phyloP scores from a whole-genome alignment of 2,888 invertebrate genomes.

The Biston betularia region DNA sequence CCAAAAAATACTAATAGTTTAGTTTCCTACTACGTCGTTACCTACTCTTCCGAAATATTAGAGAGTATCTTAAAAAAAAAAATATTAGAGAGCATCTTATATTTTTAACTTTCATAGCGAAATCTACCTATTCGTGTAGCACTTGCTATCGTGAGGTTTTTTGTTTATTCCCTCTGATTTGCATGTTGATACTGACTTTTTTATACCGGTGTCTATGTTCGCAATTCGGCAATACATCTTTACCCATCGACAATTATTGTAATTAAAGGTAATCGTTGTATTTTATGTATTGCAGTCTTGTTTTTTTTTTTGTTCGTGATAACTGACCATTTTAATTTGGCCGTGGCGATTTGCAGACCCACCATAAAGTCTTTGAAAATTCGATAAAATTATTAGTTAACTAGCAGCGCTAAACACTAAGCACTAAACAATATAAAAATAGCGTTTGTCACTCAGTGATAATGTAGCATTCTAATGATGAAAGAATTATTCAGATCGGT shows the following conservation, averaged over 20 bases:
- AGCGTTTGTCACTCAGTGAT: no score
- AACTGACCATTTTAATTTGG: slow-evolving; percentile 16
- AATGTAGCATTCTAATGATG: no score
- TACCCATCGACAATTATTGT: slow-evolving; percentile 58
- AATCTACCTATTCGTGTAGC: slow-evolving; percentile 20
- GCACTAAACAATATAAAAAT: no score
- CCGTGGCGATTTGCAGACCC: slow-evolving; percentile 16
- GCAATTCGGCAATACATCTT: slow-evolving; percentile 53
- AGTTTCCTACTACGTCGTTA: no score
- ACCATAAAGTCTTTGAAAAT: neutral
- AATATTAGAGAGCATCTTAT: no score
- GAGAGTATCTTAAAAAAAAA: no score
- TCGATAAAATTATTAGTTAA: neutral
- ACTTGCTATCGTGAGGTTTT: slow-evolving; percentile 36
- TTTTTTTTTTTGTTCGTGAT: slow-evolving; percentile 42
- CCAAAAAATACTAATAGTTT: no score
- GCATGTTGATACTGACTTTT: slow-evolving; percentile 38
- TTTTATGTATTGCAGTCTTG: slow-evolving; percentile 52
- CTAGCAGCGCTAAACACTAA: no score
- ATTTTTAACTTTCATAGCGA: neutral
- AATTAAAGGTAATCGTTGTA: slow-evolving; percentile 57
- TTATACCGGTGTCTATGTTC: slow-evolving; percentile 32
- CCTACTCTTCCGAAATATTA: no score
- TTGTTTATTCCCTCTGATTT: slow-evolving; percentile 48
- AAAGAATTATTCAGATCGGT: no score